A percentile compares a stretch with the other conserved stretches of the same genome.
Evolutionary conservation across 2,797 vertebrate genomes (phyloP).

Genomic region (Tinamus major): DNA sequence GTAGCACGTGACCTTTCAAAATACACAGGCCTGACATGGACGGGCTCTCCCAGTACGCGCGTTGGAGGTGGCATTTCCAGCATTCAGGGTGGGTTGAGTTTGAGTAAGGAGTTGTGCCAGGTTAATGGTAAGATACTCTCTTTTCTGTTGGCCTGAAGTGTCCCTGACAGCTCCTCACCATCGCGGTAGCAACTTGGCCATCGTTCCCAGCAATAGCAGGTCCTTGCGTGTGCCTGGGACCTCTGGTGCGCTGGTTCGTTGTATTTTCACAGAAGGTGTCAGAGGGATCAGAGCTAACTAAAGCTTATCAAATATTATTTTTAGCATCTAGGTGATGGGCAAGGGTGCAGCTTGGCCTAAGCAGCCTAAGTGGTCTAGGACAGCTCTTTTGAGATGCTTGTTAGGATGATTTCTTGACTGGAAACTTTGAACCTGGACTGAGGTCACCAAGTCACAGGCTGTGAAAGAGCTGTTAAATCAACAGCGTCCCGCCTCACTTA

Average conservation of each 20-base stretch:
- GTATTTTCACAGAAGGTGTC: background rate
- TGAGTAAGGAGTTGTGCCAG: background rate
- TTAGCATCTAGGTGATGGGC: background rate
- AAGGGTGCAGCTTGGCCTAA: background rate
- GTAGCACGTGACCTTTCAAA: background rate
- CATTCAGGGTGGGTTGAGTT: background rate
- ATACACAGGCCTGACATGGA: no score
- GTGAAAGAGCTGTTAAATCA: background rate
- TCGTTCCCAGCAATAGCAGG: background rate
- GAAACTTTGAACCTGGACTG: background rate
- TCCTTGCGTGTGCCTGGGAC: background rate
- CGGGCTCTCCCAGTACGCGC: background rate
- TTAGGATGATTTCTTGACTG: conserved; percentile 15
- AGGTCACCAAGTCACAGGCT: background rate
- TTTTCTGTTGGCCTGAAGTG: background rate
- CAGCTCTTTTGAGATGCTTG: background rate
- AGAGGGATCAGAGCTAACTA: background rate
- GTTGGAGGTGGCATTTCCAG: background rate
- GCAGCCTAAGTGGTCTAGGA: background rate
- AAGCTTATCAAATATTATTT: background rate
- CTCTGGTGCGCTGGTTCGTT: no score
- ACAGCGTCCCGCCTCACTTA: background rate
- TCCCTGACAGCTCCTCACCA: background rate
- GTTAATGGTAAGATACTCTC: background rate
- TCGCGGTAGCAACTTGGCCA: no score